Conservation (phyloP, 2,888 invertebrate genomes). For the Polyommatus icarus region DNA sequence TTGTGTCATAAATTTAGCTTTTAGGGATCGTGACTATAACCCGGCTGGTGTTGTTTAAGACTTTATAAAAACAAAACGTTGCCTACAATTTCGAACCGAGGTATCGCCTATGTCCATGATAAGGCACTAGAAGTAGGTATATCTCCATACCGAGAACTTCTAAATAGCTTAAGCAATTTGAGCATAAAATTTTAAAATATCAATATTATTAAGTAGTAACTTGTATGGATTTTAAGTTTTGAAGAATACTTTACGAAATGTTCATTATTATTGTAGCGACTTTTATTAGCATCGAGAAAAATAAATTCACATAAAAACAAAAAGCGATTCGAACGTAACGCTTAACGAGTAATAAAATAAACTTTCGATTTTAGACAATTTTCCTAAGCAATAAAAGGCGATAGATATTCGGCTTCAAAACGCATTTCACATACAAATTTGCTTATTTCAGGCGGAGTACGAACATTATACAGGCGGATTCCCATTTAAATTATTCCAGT, state of each 20-base stretch:
- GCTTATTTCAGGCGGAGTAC: slow-evolving; percentile 79
- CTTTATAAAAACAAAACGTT: not conserved
- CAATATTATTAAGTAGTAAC: no score
- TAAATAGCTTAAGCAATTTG: no score
- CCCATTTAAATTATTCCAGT: slow-evolving; percentile 80
- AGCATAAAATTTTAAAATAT: no score
- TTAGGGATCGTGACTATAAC: not conserved
- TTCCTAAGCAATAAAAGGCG: slow-evolving; percentile 67
- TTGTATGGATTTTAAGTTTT: no score
- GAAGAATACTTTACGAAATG: not conserved
- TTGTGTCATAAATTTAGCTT: slow-evolving; percentile 40
- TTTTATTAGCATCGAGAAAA: not conserved
- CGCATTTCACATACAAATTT: slow-evolving; percentile 79
- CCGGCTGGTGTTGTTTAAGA: not conserved
- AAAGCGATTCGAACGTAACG: slow-evolving; percentile 16
- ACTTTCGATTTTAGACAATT: slow-evolving; percentile 39
- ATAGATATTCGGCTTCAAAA: slow-evolving; percentile 74
- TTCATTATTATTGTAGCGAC: slow-evolving; percentile 8
- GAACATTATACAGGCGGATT: slow-evolving; percentile 78
- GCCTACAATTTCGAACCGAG: no score
- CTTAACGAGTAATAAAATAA: slow-evolving; percentile 29
- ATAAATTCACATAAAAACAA: slow-evolving; percentile 12
- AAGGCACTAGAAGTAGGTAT: no score
- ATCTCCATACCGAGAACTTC: no score
- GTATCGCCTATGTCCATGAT: no score